Evolutionary conservation across 2,888 invertebrate species (phyloP).

Genomic region (Lymantria monacha): DNA sequence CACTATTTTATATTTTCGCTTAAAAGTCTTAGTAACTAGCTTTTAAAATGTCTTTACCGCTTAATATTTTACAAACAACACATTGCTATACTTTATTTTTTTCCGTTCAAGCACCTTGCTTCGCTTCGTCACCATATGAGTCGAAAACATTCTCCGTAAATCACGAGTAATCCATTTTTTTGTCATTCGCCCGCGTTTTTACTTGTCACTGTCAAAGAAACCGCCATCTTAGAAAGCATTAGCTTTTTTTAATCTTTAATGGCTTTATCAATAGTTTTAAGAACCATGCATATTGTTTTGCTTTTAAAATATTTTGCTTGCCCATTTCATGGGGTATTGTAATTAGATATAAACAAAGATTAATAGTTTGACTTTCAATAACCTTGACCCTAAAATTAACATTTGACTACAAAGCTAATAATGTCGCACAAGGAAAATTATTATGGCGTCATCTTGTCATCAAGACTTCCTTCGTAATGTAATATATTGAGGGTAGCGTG

Average conservation of each 20-base stretch:
- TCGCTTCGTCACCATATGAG: not conserved
- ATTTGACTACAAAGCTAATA: not conserved
- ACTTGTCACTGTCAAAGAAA: slow-evolving; percentile 31
- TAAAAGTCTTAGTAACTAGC: no score
- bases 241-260: slow-evolving; percentile 12
- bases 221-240: slow-evolving; percentile 27
- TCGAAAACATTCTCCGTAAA: slow-evolving; percentile 17
- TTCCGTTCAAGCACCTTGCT: slow-evolving; percentile 2
- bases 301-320: no score
- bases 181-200: slow-evolving; percentile 21
- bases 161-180: slow-evolving; percentile 27
- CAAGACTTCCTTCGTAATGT: slow-evolving; percentile 17
- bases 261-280: not conserved
- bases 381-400: not conserved
- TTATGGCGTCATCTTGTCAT: not conserved
- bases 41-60: no score
- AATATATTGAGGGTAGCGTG: slow-evolving; percentile 22
- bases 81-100: no score
- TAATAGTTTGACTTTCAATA: no score
- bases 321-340: no score
- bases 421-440: not conserved
- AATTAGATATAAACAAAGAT: no score
- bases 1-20: no score
- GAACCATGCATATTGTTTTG: no score
- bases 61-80: no score